phyloP scores from a whole-genome alignment of 53 echinoderm and acorn worm species.

The Actinopyga echinites region DNA sequence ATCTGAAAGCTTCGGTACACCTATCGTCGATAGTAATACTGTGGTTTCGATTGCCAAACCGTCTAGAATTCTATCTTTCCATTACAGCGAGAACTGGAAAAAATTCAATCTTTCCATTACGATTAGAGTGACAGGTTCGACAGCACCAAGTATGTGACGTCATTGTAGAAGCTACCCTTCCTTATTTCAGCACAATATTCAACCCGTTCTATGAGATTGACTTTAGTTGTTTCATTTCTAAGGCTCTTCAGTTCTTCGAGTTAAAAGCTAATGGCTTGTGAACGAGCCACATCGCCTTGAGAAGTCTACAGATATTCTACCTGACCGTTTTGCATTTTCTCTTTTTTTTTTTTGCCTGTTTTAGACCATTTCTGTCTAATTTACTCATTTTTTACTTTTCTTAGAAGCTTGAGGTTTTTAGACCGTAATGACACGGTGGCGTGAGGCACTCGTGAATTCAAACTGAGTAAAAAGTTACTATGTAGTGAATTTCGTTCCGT shows the following conservation, averaged over 20 bases:
- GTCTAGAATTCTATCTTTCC: too few species aligned
- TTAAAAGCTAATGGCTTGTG: constrained; percentile 48
- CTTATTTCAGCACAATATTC: too few species aligned
- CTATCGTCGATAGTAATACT: neutral
- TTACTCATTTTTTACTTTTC: neutral
- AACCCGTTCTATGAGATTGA: too few species aligned
- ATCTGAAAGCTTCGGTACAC: neutral
- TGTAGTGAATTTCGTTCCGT: too few species aligned
- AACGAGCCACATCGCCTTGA: constrained; percentile 42
- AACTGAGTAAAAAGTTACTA: too few species aligned
- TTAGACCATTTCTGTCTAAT: constrained; percentile 19
- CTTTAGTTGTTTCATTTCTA: neutral
- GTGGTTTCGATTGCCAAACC: too few species aligned
- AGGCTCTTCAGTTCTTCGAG: constrained; percentile 31
- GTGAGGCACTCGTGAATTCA: too few species aligned
- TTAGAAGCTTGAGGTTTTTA: too few species aligned
- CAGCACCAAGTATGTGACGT: neutral
- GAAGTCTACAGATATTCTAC: constrained; percentile 13
- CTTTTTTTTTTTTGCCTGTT: neutral
- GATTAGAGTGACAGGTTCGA: constrained; percentile 11
- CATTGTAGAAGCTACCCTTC: neutral
- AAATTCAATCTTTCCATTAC: constrained; percentile 29
- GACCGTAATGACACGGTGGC: too few species aligned
- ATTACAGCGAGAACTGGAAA: neutral
- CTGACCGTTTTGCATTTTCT: neutral